Evolutionary conservation across 1,140 invertebrate genomes (phyloP).

Genomic region (Helicoverpa zea): DNA sequence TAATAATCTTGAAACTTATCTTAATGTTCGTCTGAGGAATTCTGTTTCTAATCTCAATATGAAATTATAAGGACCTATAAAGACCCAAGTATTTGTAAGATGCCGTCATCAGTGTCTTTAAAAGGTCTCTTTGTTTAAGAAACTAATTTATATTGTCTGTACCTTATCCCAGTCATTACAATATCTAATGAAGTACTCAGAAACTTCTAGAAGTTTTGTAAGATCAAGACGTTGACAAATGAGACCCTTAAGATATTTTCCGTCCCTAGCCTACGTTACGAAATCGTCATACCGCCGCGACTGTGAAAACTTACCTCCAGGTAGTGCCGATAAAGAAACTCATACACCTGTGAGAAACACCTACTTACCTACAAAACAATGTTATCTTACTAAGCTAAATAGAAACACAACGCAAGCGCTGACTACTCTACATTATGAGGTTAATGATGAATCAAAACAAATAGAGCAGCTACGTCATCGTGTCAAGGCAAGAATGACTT

Average conservation of each 20-base stretch:
- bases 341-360: slow-evolving; percentile 29
- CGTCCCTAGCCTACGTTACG: background rate
- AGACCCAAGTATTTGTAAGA: background rate
- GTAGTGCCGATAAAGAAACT: slow-evolving; percentile 14
- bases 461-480: slow-evolving; percentile 57
- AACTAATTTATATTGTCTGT: background rate
- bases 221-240: background rate
- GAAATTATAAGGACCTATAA: slow-evolving; percentile 25
- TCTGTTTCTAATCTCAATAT: slow-evolving; percentile 25
- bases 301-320: background rate
- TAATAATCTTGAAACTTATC: slow-evolving; percentile 10
- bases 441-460: slow-evolving; percentile 62
- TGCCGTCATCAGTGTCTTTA: slow-evolving; percentile 34
- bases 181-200: slow-evolving; percentile 4
- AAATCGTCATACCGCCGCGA: background rate
- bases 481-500: slow-evolving; percentile 70
- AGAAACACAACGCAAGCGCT: slow-evolving; percentile 32
- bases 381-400: slow-evolving; percentile 35
- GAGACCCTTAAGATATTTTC: slow-evolving; percentile 2
- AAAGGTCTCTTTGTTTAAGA: slow-evolving; percentile 10
- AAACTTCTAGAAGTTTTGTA: slow-evolving; percentile 17
- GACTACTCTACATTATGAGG: slow-evolving; percentile 47
- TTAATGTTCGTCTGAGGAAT: slow-evolving; percentile 1
- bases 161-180: background rate
- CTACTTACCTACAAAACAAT: slow-evolving; percentile 7